Base-by-base conservation (phyloP, 2,113 vertebrate species). In the Myanophis thanlyinensis region DNA sequence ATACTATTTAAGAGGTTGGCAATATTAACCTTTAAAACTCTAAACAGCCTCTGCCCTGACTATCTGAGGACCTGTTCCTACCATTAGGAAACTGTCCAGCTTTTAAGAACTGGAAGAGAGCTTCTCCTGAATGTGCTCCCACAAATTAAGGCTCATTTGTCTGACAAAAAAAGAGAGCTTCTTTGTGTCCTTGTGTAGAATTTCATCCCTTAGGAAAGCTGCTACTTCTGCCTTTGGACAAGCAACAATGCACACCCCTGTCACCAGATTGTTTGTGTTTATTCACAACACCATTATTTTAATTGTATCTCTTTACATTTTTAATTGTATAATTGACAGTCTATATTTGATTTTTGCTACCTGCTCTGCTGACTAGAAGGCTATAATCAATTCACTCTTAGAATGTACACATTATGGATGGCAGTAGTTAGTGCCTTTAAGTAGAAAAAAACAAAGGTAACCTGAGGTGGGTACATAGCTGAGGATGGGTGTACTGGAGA, bases 121-220 rank as follows among this genome's bases (percentile, higher is more conserved):
- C 5, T 30, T 2, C 30, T 67, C 62, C 30, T 67, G 62, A 67
- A 35, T 67, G 30, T 35, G 13, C 62, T 67, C 12, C 62, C 62
- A n/a, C 62, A 35, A 27, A 2, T n/a, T 5, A 67, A 67, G 12
- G 30, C 3, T 67, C 30, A 15, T n/a, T 67, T 67, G n/a, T 5
- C 30, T 67, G 30, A 67, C 30, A 13, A n/a, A 67, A 49, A 5
- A 67, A n/a, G 12, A 67, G 62, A 67, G 30, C 9, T n/a, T 35
- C 30, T 67, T 35, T 30, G 30, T 67, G 62, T 35, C 30, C n/a
- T 67, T 67, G 30, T 67, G 30, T 35, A 67, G 30, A 67, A 89
- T 95, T 92, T 94, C 89, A 11, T 84, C 96, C 94, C 91, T 90
- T 84, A 90, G 94, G 95, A 93, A 95, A 96, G 54, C 62, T 67